These are phyloP conservation scores for Eurypyga helias DNA, from an alignment of 2,113 vertebrate genomes.

Conservation along the genomic window DNA sequence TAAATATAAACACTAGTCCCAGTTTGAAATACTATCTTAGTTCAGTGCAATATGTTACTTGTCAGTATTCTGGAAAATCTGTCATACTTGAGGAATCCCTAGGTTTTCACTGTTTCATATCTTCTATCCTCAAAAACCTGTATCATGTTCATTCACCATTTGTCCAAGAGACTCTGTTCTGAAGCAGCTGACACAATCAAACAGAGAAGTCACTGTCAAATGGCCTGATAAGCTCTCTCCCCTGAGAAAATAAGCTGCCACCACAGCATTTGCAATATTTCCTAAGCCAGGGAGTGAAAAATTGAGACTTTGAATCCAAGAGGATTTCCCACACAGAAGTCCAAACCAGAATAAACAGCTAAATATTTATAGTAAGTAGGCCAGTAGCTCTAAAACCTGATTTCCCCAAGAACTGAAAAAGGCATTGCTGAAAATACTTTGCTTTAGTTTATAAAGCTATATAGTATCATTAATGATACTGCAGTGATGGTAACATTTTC, in stretches of 20 bases:
- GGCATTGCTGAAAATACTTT: neutral
- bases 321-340: neutral
- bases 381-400: neutral
- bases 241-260: slow-evolving; percentile 23
- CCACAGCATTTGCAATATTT: neutral
- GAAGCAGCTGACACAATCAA: neutral
- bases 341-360: neutral
- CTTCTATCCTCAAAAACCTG: neutral
- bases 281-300: slow-evolving; percentile 13
- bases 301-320: neutral
- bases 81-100: neutral
- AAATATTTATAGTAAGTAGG: neutral
- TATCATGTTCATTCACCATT: neutral
- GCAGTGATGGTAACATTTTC: neutral
- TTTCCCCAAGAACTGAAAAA: neutral
- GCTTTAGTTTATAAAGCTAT: neutral
- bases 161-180: neutral
- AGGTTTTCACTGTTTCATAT: neutral
- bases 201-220: neutral
- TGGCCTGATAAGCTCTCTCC: neutral
- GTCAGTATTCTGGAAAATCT: slow-evolving; percentile 4
- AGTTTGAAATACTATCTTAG: slow-evolving; percentile 7
- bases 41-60: neutral
- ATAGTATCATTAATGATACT: neutral
- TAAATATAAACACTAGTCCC: neutral